These are phyloP conservation scores for Cyanoliseus patagonus DNA, from an alignment of 2,113 vertebrate species.

Conservation along the genomic window DNA sequence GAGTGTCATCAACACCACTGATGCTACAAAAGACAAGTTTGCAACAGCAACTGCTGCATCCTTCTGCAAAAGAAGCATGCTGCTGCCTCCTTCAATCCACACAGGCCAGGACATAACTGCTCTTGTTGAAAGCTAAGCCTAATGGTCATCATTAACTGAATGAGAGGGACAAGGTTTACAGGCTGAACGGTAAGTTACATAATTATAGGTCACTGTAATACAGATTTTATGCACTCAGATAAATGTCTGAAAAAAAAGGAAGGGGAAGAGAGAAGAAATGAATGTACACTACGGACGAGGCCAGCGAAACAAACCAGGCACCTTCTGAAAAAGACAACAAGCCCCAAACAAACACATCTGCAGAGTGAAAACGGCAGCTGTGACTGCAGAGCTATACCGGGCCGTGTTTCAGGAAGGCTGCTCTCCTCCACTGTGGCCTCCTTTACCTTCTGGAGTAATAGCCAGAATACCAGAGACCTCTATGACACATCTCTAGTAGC, in stretches of 20 bases:
- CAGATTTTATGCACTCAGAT: neutral
- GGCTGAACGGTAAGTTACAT: fast-evolving
- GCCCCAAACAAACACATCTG: neutral
- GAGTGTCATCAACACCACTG: fast-evolving
- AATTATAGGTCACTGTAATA: fast-evolving
- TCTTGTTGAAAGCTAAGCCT: neutral
- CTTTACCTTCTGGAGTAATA: neutral
- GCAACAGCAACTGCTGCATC: neutral
- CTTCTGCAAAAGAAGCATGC: fast-evolving
- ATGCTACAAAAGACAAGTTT: too few relatives aligned
- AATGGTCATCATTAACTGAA: fast-evolving
- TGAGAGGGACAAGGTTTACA: too few relatives aligned
- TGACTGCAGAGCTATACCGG: neutral
- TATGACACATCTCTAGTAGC: fast-evolving
- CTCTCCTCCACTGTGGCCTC: fast-evolving
- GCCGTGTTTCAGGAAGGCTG: neutral
- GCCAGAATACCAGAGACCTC: neutral
- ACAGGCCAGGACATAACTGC: neutral
- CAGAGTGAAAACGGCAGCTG: fast-evolving
- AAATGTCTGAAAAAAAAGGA: neutral
- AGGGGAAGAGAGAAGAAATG: neutral
- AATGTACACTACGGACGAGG: fast-evolving
- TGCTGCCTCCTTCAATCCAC: fast-evolving
- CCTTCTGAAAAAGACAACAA: neutral
- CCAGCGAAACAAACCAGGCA: fast-evolving